Evolutionary conservation across 2,797 vertebrate genomes (phyloP), one percentile per base, ranked within the genome.

Genomic region (Mus spretus): DNA sequence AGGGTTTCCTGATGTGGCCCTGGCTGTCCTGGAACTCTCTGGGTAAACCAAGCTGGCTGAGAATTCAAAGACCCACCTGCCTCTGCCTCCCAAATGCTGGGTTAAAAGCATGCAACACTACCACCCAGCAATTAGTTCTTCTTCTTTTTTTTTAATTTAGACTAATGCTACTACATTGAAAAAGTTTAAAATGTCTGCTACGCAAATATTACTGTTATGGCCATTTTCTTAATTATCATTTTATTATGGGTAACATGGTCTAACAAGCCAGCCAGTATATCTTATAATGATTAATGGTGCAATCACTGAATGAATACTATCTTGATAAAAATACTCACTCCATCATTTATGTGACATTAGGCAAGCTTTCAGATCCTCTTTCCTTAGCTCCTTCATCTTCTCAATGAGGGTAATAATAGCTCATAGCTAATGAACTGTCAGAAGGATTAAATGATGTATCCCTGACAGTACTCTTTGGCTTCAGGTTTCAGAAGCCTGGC

Each of bases 401-500:
- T 59, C 94, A 94, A 82, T 55, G 12, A 37, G 24, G 24, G n/a
- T 79, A 90, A 94, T 89, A 82, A 85, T 53, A 89, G 80, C 80
- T 79, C 70, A 72, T 82, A 91, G 31, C 31, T 91, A 92, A 91
- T 96, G 86, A 80, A 31, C 53, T 83, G 61, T 37, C 80, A 85
- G 79, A 40, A 85, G 63, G 84, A 95, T 94, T 75, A 83, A 91
- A 87, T 79, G n/a, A 80, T 88, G 34, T 74, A 65, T 89, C 26
- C 53, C 70, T 67, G 47, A 79, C 28, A 40, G 81, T 89, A 65
- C 11, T 55, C 88, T 91, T 95, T 40, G 53, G 1, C 59, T 96
- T 96, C 75, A 91, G 79, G 31, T 94, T 94, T 96, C 90, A 94
- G 57, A 86, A 96, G 86, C 26, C 88, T 94, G 37, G 15, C 70